These are phyloP conservation scores for Amphipoea oculea DNA, from an alignment of 2,888 invertebrate genomes.

Conservation along the genomic window DNA sequence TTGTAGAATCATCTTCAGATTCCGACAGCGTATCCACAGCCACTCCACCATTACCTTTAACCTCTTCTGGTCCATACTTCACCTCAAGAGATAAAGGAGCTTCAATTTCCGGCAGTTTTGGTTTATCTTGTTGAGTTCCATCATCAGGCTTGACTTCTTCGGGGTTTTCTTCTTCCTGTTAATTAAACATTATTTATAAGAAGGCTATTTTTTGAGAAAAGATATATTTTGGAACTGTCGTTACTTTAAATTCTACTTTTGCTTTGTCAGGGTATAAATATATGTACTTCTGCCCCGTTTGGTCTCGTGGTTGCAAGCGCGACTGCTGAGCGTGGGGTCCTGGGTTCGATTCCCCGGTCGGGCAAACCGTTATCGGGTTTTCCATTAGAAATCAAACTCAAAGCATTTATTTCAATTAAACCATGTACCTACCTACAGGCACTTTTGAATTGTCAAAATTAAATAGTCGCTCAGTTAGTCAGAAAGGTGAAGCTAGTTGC, in stretches of 20 bases:
- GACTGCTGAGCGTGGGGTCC: too few relatives aligned
- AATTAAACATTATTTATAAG: neutral
- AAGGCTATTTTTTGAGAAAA: neutral
- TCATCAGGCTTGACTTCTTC: constrained; percentile 39
- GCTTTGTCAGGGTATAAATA: neutral
- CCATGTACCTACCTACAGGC: too few relatives aligned
- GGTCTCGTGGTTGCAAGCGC: neutral
- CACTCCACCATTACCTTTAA: constrained; percentile 74
- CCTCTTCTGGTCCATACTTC: constrained; percentile 67
- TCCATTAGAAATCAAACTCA: neutral
- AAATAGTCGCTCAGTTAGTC: too few relatives aligned
- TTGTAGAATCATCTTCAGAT: constrained; percentile 82
- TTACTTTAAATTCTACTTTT: neutral
- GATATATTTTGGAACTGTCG: neutral
- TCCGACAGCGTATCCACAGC: constrained; percentile 80
- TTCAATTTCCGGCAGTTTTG: constrained; percentile 59
- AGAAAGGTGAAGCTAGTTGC: too few relatives aligned
- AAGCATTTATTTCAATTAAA: too few relatives aligned
- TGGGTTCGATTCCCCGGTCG: neutral
- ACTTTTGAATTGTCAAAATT: too few relatives aligned
- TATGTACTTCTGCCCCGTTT: neutral
- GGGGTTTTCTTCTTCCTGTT: constrained; percentile 61
- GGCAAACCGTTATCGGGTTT: neutral
- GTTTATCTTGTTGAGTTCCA: constrained; percentile 24
- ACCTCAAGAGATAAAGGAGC: constrained; percentile 67